phyloP scores from a whole-genome alignment of 1,140 invertebrate species.

The Bactericera cockerelli region DNA sequence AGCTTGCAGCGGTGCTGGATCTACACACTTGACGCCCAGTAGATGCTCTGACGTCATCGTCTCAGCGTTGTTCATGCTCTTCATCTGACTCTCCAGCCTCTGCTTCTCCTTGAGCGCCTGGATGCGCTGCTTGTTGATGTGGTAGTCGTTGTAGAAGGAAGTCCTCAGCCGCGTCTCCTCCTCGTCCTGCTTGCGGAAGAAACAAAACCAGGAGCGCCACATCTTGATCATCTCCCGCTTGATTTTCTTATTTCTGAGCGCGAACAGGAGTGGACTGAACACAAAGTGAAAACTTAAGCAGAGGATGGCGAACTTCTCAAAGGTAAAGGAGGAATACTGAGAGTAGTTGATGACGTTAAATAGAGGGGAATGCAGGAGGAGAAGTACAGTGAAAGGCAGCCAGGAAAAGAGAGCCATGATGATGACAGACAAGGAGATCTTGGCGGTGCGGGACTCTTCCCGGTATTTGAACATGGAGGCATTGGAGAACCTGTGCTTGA shows the following conservation, averaged over 20 bases:
- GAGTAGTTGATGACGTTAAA: constrained; percentile 25
- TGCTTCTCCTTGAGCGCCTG: not conserved
- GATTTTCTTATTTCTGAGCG: constrained; percentile 55
- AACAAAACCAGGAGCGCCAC: constrained; percentile 33
- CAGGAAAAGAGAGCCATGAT: constrained; percentile 56
- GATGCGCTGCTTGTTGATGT: not conserved
- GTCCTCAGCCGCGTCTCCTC: not conserved
- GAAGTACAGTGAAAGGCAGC: constrained; percentile 43
- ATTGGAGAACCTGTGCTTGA: constrained; percentile 60
- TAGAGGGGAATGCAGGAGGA: constrained; percentile 31
- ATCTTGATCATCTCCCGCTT: constrained; percentile 49
- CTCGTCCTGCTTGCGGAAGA: constrained; percentile 23
- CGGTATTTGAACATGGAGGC: constrained; percentile 65
- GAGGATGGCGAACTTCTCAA: constrained; percentile 23
- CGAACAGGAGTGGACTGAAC: constrained; percentile 50
- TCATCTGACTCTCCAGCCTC: not conserved
- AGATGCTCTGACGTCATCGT: not conserved
- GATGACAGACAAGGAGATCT: constrained; percentile 53
- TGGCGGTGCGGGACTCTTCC: constrained; percentile 63
- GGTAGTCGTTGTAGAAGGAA: not conserved
- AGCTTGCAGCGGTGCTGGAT: not conserved
- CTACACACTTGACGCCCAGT: not conserved
- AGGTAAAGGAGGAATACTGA: constrained; percentile 26
- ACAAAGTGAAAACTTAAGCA: constrained; percentile 23
- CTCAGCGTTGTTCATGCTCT: not conserved